Conservation (phyloP, 2,797 vertebrate genomes). For the Pseudochromis fuscus region DNA sequence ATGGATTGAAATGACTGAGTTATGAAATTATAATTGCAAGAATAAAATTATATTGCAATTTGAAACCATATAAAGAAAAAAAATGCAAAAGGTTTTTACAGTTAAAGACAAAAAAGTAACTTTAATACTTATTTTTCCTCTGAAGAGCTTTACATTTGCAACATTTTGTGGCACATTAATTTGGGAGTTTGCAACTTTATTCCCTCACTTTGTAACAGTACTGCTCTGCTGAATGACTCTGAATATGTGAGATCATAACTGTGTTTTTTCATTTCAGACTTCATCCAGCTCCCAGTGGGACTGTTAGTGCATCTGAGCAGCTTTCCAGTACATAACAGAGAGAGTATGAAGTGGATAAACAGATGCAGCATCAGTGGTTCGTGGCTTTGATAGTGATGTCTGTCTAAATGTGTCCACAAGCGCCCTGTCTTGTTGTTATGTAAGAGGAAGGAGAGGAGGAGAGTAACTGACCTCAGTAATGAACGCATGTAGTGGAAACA, state of each 20-base stretch:
- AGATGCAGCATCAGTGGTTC: neutral
- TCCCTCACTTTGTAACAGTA: accelerated
- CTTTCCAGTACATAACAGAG: neutral
- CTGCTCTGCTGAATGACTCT: neutral
- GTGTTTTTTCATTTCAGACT: neutral
- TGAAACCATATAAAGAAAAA: neutral
- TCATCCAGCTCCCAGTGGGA: neutral
- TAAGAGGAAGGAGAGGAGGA: constrained; percentile 55
- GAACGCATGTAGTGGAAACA: constrained; percentile 71
- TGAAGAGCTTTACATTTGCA: too few species aligned
- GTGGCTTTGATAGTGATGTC: constrained; percentile 7
- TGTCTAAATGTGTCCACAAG: constrained; percentile 33
- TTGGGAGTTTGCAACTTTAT: neutral
- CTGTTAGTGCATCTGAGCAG: neutral
- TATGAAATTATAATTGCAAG: too few species aligned
- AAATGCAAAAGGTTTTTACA: neutral
- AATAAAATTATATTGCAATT: neutral
- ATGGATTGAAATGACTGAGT: neutral
- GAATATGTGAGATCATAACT: accelerated
- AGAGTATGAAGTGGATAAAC: neutral
- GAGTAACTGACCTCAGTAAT: constrained; percentile 68
- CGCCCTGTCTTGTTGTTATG: constrained; percentile 44
- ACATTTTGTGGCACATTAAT: neutral
- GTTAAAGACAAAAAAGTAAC: neutral
- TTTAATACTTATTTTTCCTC: neutral